Conservation (phyloP, 1,140 invertebrate genomes). For the Drosophila ananassae region DNA sequence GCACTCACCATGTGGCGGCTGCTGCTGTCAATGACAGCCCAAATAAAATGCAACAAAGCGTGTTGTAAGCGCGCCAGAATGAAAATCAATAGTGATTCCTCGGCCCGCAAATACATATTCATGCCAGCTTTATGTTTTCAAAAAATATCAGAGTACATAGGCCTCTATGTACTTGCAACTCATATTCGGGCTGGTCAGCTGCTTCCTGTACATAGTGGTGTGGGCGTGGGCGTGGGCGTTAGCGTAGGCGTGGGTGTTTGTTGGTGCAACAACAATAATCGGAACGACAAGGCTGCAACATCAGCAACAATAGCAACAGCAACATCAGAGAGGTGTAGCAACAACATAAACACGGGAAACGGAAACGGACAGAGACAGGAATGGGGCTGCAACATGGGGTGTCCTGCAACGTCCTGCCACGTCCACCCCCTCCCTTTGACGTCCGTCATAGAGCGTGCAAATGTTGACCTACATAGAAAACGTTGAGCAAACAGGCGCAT, state of each 20-base stretch:
- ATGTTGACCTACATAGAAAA: constrained; percentile 81
- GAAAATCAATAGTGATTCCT: constrained; percentile 69
- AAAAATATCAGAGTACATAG: constrained; percentile 10
- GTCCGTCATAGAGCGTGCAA: constrained; percentile 78
- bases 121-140: constrained; percentile 5
- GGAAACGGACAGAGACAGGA: constrained; percentile 60
- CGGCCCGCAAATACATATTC: constrained; percentile 15
- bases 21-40: constrained; percentile 78
- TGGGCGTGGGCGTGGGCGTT: too few species aligned
- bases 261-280: constrained; percentile 63
- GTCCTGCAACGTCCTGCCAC: constrained; percentile 58
- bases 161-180: constrained; percentile 22
- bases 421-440: constrained; percentile 42
- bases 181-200: constrained; percentile 49
- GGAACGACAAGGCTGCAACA: constrained; percentile 12
- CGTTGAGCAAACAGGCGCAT: constrained; percentile 78
- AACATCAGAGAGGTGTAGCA: constrained; percentile 46
- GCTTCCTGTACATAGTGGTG: constrained; percentile 38
- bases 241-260: constrained; percentile 46
- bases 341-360: constrained; percentile 70
- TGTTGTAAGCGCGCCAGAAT: constrained; percentile 74
- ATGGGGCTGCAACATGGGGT: constrained; percentile 2
- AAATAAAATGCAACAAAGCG: constrained; percentile 79
- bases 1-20: constrained; percentile 54
- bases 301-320: constrained; percentile 25